Evolutionary conservation across 2,797 vertebrate genomes (phyloP), one percentile per base, ranked within the genome.

Genomic region (Lycodopsis pacificus): DNA sequence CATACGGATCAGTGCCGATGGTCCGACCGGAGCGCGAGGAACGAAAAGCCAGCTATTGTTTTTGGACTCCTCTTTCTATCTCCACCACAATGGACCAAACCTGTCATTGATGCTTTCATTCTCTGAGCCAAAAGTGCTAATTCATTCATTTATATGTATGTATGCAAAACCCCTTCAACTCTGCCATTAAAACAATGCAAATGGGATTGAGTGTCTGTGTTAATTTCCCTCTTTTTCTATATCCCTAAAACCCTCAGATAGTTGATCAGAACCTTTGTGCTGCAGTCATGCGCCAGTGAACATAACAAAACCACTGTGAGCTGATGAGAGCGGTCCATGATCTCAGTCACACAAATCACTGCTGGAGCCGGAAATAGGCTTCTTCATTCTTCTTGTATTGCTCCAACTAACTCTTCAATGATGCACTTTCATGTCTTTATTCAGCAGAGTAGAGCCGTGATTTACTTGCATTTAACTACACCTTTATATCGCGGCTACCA

Each of bases 91-190:
- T 77, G 80, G 72, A 61, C 69, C 62, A 32, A 74, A 81, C 78
- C 86, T 80, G 86, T 62, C 69, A 44, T 19, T 40, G 80, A 82
- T 10, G 38, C 81, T 77, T 76, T 70, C 57, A 8, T 49, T 80
- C 65, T 59, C 62, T 49, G 27, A 79, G 67, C 69, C 86, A 82
- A 79, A 86, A 80, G 19, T 66, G 77, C 86, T 90, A 89, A 91
- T 91, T 91, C 83, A 57, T 76, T 80, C 84, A 92, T 92, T 92
- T 90, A 90, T 92, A 92, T 92, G 64, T 86, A 92, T 93, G 74
- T 75, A 92, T 91, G 86, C 89, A 89, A 90, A 91, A 82, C 81
- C 81, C 54, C 61, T 53, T 79, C 68, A 68, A 57, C 34, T 54
- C 75, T 40, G 58, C 53, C 42, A 81, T 83, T 85, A 76, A 88